phyloP scores from a whole-genome alignment of 2,797 vertebrate species.

The Coracias cyanogaster region DNA sequence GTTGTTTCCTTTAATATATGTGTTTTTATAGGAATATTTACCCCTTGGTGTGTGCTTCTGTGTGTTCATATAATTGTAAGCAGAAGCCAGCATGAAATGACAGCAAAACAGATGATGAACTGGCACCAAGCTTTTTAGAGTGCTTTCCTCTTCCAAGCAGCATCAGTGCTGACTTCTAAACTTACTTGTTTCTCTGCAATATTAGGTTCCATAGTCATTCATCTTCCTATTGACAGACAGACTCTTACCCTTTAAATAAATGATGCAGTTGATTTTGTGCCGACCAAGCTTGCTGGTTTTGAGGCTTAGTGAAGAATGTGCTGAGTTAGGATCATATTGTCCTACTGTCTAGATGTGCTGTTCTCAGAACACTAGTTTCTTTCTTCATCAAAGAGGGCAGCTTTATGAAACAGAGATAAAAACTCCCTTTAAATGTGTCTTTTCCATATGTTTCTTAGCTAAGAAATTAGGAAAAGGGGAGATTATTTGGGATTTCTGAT shows the following conservation, averaged over 20 bases:
- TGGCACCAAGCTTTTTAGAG: neutral
- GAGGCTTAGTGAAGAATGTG: neutral
- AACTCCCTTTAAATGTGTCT: neutral
- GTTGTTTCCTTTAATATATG: neutral
- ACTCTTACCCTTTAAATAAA: conserved; percentile 29
- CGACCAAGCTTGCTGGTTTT: neutral
- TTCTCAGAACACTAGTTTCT: neutral
- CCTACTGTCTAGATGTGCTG: neutral
- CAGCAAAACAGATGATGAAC: neutral
- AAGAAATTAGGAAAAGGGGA: neutral
- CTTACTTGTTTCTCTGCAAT: neutral
- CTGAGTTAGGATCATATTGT: neutral
- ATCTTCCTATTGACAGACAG: conserved; percentile 28
- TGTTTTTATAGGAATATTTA: neutral
- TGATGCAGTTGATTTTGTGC: conserved; percentile 10
- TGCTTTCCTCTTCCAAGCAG: neutral
- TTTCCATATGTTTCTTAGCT: neutral
- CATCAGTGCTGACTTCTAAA: neutral
- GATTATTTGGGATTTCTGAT: neutral
- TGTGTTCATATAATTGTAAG: neutral
- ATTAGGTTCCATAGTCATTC: neutral
- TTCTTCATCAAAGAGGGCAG: neutral
- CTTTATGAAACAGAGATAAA: neutral
- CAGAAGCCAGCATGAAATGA: neutral
- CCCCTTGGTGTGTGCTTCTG: neutral